Conservation (phyloP, 2,113 vertebrate species). For the Balaenoptera acutorostrata region DNA sequence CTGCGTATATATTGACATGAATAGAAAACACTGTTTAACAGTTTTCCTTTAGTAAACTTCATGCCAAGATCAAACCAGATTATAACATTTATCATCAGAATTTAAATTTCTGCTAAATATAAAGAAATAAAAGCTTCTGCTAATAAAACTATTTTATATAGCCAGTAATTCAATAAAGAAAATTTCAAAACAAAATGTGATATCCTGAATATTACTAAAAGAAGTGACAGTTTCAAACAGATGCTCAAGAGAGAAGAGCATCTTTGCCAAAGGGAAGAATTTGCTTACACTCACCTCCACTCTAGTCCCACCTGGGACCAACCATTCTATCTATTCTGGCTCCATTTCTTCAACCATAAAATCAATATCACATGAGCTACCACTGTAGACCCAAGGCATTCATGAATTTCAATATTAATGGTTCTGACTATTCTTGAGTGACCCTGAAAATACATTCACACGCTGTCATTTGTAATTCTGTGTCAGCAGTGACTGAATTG, state of each 20-base stretch:
- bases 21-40: not conserved
- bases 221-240: not conserved
- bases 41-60: not conserved
- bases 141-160: not conserved
- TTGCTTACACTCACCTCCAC: not conserved
- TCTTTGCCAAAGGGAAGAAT: not conserved
- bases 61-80: not conserved
- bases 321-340: not conserved
- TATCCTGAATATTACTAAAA: not conserved
- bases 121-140: not conserved
- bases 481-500: not conserved
- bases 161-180: not conserved
- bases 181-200: not conserved
- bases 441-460: conserved; percentile 4
- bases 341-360: conserved; percentile 32
- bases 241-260: not conserved
- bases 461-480: not conserved
- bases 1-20: not conserved
- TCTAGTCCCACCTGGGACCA: not conserved
- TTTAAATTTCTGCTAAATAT: not conserved
- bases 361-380: not conserved
- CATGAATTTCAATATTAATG: not conserved
- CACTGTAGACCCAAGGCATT: not conserved
- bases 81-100: not conserved
- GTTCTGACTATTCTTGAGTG: conserved; percentile 26